Evolutionary conservation across 2,888 invertebrate species (phyloP), one percentile per base, ranked within the genome.

Genomic region (Masnerella sp.): DNA sequence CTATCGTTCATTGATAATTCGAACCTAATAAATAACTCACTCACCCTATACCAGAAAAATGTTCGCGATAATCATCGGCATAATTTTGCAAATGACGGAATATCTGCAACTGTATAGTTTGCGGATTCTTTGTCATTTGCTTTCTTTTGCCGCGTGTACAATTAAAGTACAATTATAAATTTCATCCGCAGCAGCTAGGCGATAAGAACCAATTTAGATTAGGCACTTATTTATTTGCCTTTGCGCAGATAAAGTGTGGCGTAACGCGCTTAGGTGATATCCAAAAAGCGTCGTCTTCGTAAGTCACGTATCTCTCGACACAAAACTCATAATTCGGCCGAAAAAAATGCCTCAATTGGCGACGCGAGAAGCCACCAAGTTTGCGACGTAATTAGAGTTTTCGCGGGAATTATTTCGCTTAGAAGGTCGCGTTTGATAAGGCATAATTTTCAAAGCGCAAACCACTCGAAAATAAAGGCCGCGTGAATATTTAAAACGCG

Each of bases 191-290:
- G 18, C 18, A 45, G 34, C 28, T 2, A 36, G 18, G 25, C 15
- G 64, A 67, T 67, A 56, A 56, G 42, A 56, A 12, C 56, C 65
- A 67, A 67, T 56, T 67, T 49, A 67, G 56, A 67, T 67, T 65
- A 49, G 40, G 30, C 28, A 25, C 65, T 47, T 67, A 56, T 67
- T 56, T 67, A 49, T 67, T 47, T 42, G 49, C 40, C 32, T 49
- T n/a, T 12, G 20, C 7, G 8, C 17, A 56, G 65, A 67, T 67
- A 67, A 56, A 56, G 49, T 32, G 25, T 49, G 38, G 32, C 56
- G 65, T 32, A 67, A 56, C 22, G 14, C 28, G 34, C 43, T 54
- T 54, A 51, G 54, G 22, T 54, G 47, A 38, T 49, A 40, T n/a
- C 28, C 32, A 34, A 56, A 62, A 65, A 34, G 17, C 36, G 15